phyloP scores from a whole-genome alignment of 1,140 invertebrate species.

The Cotesia chilonis region DNA sequence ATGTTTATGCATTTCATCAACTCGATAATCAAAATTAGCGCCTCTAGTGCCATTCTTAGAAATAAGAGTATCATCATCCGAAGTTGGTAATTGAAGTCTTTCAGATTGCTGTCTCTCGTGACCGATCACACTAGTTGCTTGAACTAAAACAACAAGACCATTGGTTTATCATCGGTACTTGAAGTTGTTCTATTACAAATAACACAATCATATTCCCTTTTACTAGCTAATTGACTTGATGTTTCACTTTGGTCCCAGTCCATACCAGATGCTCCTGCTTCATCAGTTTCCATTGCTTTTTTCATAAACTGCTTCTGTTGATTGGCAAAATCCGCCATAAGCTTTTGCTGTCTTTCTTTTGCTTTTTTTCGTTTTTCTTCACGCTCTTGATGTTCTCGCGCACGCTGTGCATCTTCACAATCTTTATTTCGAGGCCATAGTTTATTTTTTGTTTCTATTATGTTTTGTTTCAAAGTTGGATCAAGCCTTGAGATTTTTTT shows the following conservation, averaged over 20 bases:
- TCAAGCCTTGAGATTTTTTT: constrained; percentile 78
- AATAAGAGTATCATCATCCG: constrained; percentile 69
- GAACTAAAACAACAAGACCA: constrained; percentile 89
- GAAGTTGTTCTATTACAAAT: constrained; percentile 92
- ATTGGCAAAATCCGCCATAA: constrained; percentile 92
- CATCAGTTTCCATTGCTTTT: constrained; percentile 77
- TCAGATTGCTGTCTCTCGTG: constrained; percentile 74
- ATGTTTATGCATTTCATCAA: constrained; percentile 75
- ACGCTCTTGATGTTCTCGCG: constrained; percentile 77
- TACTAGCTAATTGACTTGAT: constrained; percentile 64
- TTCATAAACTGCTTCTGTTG: constrained; percentile 93
- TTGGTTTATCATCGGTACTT: constrained; percentile 84
- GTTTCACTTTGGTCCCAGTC: constrained; percentile 75
- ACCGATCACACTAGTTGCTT: constrained; percentile 84
- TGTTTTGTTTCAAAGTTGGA: constrained; percentile 72
- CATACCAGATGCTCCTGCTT: constrained; percentile 69
- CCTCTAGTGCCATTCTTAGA: constrained; percentile 70
- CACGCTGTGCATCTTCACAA: constrained; percentile 77
- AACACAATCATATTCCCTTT: constrained; percentile 91
- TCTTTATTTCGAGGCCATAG: constrained; percentile 83
- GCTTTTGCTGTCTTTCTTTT: constrained; percentile 86
- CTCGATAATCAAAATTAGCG: constrained; percentile 73
- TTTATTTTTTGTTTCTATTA: constrained; percentile 74
- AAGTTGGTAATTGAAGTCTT: constrained; percentile 72
- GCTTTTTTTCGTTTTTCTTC: constrained; percentile 84